These are phyloP conservation scores for Drosophila anceps DNA, from an alignment of 2,888 invertebrate species.

Conservation along the genomic window DNA sequence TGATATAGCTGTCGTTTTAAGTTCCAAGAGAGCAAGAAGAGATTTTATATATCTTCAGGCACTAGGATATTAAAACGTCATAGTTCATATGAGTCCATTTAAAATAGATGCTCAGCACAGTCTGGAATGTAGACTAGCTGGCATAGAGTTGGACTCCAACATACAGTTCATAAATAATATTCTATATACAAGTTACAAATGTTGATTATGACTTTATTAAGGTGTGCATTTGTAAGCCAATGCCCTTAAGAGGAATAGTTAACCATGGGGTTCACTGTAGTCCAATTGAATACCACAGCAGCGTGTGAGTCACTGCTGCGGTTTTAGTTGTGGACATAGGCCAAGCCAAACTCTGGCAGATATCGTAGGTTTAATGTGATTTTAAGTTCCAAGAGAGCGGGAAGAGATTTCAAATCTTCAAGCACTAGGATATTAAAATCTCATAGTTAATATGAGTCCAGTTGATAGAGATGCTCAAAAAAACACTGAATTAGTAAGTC, in stretches of 20 bases:
- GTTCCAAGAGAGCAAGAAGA: slow-evolving; percentile 63
- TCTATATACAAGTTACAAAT: background rate
- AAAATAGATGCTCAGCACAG: slow-evolving; percentile 25
- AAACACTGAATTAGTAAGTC: background rate
- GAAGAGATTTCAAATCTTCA: slow-evolving; percentile 33
- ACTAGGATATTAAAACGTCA: slow-evolving; percentile 61
- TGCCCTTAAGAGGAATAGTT: slow-evolving; percentile 81
- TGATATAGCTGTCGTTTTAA: slow-evolving; percentile 51
- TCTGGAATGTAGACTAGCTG: slow-evolving; percentile 8
- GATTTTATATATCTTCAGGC: slow-evolving; percentile 46
- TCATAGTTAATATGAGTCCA: slow-evolving; percentile 37
- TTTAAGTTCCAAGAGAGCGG: slow-evolving; percentile 38
- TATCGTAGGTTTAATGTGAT: slow-evolving; percentile 10
- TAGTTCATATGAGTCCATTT: slow-evolving; percentile 47
- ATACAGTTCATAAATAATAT: background rate
- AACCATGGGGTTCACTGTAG: slow-evolving; percentile 66
- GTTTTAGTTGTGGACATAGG: slow-evolving; percentile 64
- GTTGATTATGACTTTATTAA: slow-evolving; percentile 71
- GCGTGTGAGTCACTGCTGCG: slow-evolving; percentile 39
- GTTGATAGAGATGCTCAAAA: slow-evolving; percentile 27
- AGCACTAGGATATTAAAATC: slow-evolving; percentile 62
- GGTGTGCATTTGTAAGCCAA: slow-evolving; percentile 69
- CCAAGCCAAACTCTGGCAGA: background rate
- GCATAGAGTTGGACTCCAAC: slow-evolving; percentile 52
- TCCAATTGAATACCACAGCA: slow-evolving; percentile 74